Base-by-base conservation (phyloP, 2,113 vertebrate genomes). In the Saguinus imperator region DNA sequence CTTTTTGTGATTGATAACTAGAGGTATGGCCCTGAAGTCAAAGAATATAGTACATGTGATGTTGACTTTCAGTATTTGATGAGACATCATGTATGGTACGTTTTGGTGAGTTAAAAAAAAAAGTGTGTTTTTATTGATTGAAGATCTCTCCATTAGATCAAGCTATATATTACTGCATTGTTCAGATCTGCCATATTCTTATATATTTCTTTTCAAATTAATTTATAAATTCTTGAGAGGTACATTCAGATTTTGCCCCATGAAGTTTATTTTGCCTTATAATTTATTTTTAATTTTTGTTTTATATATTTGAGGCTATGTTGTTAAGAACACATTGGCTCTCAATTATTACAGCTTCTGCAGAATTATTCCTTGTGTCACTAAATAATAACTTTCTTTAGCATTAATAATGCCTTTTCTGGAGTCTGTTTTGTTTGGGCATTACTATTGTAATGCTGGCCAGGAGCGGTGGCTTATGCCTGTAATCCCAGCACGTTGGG, bases 161-260 rank as follows among this genome's bases (percentile, higher is more conserved):
- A 93, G 35, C 45, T 93, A 1, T 93, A 1, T 81, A 27, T 68
- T 92, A 70, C 80, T 81, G 23, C 25, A 29, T 68, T 91, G 17
- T 75, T 43, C 50, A 66, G 25, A 57, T 72, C 7, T 57, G 66
- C 89, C 76, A 27, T 83, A 87, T 50, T 70, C 48, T 52, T 77
- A 58, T 37, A 20, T 73, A 64, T 70, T 70, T 95, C 40, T 80
- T 93, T 91, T 82, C 61, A 79, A 83, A n/a, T 64, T 77, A 12
- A 55, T 50, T 94, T 61, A 52, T 94, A 94, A 75, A 84, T 87
- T 87, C 32, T 91, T 94, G 70, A 95, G 64, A 91, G 16, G 43
- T 75, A 86, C 66, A 70, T 94, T 87, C 21, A 91, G 52, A 73
- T 76, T 48, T 72, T n/a, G 40, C 14, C 32, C 45, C 23, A 50